These are phyloP conservation scores for Oasisia sp. DNA, from an alignment of 2,888 invertebrate species.

Conservation along the genomic window DNA sequence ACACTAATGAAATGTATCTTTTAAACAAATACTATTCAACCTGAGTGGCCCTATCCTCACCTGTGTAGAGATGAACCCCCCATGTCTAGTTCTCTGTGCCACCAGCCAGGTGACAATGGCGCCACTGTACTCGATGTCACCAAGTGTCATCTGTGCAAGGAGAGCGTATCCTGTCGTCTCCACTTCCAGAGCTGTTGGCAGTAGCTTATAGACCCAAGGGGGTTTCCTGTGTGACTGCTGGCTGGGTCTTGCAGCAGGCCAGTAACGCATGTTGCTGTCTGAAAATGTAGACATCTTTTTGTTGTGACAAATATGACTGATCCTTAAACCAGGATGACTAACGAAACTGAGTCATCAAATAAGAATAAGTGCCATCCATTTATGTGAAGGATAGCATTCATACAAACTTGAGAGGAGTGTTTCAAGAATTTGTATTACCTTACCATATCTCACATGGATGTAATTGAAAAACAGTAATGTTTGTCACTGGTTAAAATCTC, in stretches of 20 bases:
- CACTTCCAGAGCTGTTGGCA: conserved; percentile 37
- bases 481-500: no score
- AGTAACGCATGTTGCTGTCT: conserved; percentile 12
- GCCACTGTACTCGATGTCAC: conserved; percentile 71
- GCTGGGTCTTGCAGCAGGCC: not conserved
- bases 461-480: no score
- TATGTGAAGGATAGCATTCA: no score
- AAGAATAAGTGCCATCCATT: no score
- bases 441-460: no score
- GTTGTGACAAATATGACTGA: not conserved
- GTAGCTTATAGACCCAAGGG: conserved; percentile 25
- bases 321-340: no score
- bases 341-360: no score
- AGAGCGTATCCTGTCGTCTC: conserved; percentile 72
- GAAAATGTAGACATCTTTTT: not conserved
- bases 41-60: conserved; percentile 58
- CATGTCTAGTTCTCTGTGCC: conserved; percentile 58
- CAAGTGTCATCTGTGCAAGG: conserved; percentile 70
- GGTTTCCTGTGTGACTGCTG: not conserved
- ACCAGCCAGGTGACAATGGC: conserved; percentile 80
- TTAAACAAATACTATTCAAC: not conserved
- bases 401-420: no score
- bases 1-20: not conserved
- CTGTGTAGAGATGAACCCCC: conserved; percentile 73
- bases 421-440: no score